These are phyloP conservation scores for Uloborus plumipes DNA, from an alignment of 2,888 invertebrate species.

Conservation along the genomic window DNA sequence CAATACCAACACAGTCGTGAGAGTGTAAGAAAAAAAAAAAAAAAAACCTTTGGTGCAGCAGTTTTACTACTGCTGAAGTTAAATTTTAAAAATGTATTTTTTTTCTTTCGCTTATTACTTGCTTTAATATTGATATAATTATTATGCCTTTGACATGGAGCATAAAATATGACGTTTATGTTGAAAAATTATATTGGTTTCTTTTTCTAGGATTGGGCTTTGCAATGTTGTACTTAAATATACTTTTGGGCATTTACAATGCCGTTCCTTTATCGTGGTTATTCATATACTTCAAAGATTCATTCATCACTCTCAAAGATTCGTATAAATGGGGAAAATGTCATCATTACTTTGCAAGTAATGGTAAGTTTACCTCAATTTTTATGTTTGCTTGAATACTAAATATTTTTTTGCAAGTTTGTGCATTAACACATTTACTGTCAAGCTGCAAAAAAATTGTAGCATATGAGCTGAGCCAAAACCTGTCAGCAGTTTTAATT, in stretches of 20 bases:
- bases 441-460: too few species aligned
- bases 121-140: not conserved
- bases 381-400: not conserved
- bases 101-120: not conserved
- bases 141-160: too few species aligned
- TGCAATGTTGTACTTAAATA: slow-evolving; percentile 83
- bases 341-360: slow-evolving; percentile 60
- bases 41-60: too few species aligned
- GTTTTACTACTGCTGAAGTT: too few species aligned
- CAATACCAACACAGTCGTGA: too few species aligned
- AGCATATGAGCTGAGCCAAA: too few species aligned
- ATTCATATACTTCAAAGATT: slow-evolving; percentile 87
- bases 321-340: slow-evolving; percentile 86
- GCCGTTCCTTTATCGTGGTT: slow-evolving; percentile 92
- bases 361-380: slow-evolving; percentile 15
- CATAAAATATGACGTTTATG: not conserved
- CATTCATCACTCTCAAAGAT: slow-evolving; percentile 81
- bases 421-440: too few species aligned
- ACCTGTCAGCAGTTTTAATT: too few species aligned
- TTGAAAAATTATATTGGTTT: not conserved
- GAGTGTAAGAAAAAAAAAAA: too few species aligned
- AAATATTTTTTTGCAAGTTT: too few species aligned
- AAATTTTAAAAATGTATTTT: too few species aligned
- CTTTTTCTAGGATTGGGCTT: slow-evolving; percentile 81
- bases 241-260: slow-evolving; percentile 87